phyloP scores from a whole-genome alignment of 2,797 vertebrate genomes.

The Crenuchus spilurus region DNA sequence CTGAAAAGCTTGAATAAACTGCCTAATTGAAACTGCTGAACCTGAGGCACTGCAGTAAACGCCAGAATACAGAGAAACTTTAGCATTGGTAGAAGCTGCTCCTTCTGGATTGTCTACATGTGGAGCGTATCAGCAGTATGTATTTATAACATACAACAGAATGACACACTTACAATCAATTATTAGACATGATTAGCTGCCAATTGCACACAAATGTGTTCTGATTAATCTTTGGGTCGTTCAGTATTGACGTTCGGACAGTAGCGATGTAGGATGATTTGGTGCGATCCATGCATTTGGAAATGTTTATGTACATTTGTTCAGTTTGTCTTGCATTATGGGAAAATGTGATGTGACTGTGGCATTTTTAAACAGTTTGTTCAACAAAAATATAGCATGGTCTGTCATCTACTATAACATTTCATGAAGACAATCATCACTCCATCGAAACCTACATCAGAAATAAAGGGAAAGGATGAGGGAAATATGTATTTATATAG shows the following conservation, averaged over 20 bases:
- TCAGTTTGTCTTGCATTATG: slow-evolving; percentile 47
- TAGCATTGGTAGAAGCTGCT: slow-evolving; percentile 50
- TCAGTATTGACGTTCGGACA: slow-evolving; percentile 2
- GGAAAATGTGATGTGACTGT: slow-evolving; percentile 30
- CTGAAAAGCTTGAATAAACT: too few species aligned
- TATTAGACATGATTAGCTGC: slow-evolving; percentile 63
- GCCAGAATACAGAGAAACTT: slow-evolving; percentile 3
- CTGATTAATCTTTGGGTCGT: slow-evolving; percentile 52
- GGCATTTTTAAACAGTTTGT: slow-evolving; percentile 73
- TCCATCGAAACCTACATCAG: slow-evolving; percentile 81
- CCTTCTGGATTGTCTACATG: slow-evolving; percentile 72
- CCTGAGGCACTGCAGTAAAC: slow-evolving; percentile 1
- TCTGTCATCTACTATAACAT: slow-evolving; percentile 75
- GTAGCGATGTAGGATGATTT: not conserved
- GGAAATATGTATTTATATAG: slow-evolving; percentile 81
- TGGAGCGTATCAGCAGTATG: slow-evolving; percentile 52
- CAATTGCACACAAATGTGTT: slow-evolving; percentile 49
- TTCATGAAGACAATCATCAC: slow-evolving; percentile 80
- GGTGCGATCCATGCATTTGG: not conserved
- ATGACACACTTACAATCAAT: slow-evolving; percentile 32
- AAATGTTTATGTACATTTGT: slow-evolving; percentile 2
- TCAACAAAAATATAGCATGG: slow-evolving; percentile 78
- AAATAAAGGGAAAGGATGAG: slow-evolving; percentile 75
- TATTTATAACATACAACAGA: slow-evolving; percentile 36
- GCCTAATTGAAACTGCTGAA: not conserved